These are phyloP conservation scores for Sanderia malayensis DNA, from an alignment of 30 jellyfish, hydroid and myxozoan genomes.

Conservation along the genomic window DNA sequence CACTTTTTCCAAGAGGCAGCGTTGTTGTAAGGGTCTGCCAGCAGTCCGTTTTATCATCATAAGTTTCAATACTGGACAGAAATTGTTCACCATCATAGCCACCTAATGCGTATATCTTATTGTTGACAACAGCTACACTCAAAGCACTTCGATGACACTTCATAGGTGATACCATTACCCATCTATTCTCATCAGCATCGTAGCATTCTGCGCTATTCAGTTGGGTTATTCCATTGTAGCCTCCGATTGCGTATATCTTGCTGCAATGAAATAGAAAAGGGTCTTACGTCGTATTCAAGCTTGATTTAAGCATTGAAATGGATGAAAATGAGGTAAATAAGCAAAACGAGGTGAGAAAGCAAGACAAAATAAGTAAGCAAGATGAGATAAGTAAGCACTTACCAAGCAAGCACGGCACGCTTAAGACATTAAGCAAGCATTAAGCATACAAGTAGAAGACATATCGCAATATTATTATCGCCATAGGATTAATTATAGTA, in stretches of 20 bases:
- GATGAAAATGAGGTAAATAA: no score
- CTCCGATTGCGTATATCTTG: slow-evolving; percentile 90
- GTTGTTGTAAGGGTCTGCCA: slow-evolving; percentile 55
- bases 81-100: slow-evolving; percentile 88
- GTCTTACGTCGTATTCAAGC: no score
- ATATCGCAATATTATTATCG: no score
- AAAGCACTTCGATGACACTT: slow-evolving; percentile 86
- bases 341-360: no score
- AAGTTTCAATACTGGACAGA: slow-evolving; percentile 69
- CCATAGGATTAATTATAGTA: no score
- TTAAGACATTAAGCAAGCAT: no score
- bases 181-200: slow-evolving; percentile 65
- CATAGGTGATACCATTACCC: slow-evolving; percentile 90
- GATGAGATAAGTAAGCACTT: no score
- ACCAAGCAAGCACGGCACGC: no score
- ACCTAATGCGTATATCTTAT: slow-evolving; percentile 79
- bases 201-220: slow-evolving; percentile 92
- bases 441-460: no score
- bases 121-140: slow-evolving; percentile 72
- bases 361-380: no score
- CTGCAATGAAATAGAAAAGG: no score
- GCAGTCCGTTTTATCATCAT: slow-evolving; percentile 49
- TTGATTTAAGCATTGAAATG: no score
- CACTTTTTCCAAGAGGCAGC: slow-evolving; percentile 80
- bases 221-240: slow-evolving; percentile 95